Evolutionary conservation across 2,113 vertebrate genomes (phyloP).

Genomic region (Perca fluviatilis): DNA sequence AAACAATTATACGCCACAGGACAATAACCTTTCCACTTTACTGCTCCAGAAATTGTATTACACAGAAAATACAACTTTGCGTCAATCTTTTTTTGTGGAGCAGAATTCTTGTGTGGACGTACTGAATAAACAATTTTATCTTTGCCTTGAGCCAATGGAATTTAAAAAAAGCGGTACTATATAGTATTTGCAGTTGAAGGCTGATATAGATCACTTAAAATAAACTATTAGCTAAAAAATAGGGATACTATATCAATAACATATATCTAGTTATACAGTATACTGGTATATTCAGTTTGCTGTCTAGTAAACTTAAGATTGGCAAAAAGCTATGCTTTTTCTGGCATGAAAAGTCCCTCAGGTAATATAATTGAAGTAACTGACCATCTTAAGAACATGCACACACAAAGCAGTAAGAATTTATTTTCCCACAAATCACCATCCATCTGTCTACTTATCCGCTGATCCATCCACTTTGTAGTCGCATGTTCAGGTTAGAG

Average conservation of each 20-base stretch:
- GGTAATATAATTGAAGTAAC: background rate
- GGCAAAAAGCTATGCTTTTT: background rate
- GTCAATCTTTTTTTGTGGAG: background rate
- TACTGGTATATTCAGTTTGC: background rate
- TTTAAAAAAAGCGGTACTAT: background rate
- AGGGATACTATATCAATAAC: background rate
- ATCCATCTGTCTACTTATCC: slow-evolving; percentile 10
- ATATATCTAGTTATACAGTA: background rate
- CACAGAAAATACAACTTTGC: background rate
- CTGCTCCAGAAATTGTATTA: background rate
- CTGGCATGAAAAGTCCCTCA: background rate
- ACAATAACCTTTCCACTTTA: background rate
- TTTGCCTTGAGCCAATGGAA: background rate
- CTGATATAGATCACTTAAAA: background rate
- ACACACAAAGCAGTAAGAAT: background rate
- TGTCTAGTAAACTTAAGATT: background rate
- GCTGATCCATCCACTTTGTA: background rate
- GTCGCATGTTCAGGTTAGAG: background rate
- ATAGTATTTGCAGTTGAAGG: background rate
- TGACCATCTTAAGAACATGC: slow-evolving; percentile 7
- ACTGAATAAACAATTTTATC: slow-evolving; percentile 3
- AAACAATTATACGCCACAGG: background rate
- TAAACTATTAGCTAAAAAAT: background rate
- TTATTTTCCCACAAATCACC: slow-evolving; percentile 11
- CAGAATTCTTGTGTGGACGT: background rate